phyloP scores from a whole-genome alignment of 2,113 vertebrate species.

The Rhinolophus sinicus region DNA sequence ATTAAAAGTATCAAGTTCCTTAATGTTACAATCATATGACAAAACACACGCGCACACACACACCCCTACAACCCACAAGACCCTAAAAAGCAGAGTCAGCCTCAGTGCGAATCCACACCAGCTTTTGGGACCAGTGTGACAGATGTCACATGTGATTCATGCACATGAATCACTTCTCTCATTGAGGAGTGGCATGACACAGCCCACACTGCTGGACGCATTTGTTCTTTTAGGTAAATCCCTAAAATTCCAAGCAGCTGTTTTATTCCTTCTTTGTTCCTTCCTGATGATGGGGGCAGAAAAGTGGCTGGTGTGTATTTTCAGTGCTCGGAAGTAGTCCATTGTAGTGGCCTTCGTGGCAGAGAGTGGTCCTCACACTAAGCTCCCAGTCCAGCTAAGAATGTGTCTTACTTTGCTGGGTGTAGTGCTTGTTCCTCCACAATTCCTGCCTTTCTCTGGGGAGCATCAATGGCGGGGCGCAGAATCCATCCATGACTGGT shows the following conservation, averaged over 20 bases:
- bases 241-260: slow-evolving; percentile 73
- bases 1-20: neutral
- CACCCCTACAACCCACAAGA: neutral
- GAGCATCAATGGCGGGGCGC: rapidly evolving
- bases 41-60: neutral
- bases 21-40: neutral
- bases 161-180: slow-evolving; percentile 48
- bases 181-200: neutral
- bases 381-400: rapidly evolving
- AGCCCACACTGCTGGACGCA: neutral
- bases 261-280: slow-evolving; percentile 64
- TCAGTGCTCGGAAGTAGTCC: slow-evolving; percentile 2
- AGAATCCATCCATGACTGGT: no score
- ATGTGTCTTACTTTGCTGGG: neutral
- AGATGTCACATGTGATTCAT: slow-evolving; percentile 73
- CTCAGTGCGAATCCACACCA: slow-evolving; percentile 10
- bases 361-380: neutral
- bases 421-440: neutral
- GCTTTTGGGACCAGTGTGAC: slow-evolving; percentile 43
- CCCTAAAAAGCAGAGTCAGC: slow-evolving; percentile 35
- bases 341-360: rapidly evolving
- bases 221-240: slow-evolving; percentile 76
- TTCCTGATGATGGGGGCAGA: slow-evolving; percentile 50
- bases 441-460: neutral
- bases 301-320: slow-evolving; percentile 56